phyloP scores from a whole-genome alignment of 2,797 vertebrate species.

The Etheostoma perlongum region DNA sequence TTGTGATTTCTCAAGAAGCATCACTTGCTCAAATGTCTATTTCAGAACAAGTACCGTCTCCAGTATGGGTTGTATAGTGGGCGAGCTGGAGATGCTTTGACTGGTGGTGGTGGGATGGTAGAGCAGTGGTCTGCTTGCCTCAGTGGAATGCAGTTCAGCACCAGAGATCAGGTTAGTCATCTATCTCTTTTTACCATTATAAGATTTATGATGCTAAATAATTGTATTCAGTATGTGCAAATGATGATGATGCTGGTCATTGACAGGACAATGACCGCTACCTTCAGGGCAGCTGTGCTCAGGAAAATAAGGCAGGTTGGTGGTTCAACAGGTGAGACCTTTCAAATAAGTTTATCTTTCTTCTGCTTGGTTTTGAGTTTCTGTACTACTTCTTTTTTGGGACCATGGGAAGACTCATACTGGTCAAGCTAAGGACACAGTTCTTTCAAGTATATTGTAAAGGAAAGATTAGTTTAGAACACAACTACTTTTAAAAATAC shows the following conservation, averaged over 20 bases:
- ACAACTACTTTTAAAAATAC: neutral
- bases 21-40: neutral
- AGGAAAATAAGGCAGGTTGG: conserved; percentile 91
- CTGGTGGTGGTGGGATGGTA: conserved; percentile 86
- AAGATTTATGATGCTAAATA: neutral
- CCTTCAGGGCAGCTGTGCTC: conserved; percentile 89
- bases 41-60: conserved; percentile 91
- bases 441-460: neutral
- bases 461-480: neutral
- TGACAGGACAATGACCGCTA: conserved; percentile 90
- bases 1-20: neutral
- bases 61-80: conserved; percentile 89
- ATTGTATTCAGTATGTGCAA: neutral
- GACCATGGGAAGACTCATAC: neutral
- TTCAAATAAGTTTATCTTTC: neutral
- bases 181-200: neutral
- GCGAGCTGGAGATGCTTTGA: conserved; percentile 89
- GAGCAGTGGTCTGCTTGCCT: conserved; percentile 90
- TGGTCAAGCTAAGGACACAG: neutral
- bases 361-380: neutral
- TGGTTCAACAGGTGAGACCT: conserved; percentile 92
- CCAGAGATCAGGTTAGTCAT: conserved; percentile 83
- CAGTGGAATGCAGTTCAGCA: conserved; percentile 92
- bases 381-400: neutral
- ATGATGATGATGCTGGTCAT: conserved; percentile 7